Percentiles rank a stretch among this genome's conserved stretches.
These are phyloP conservation scores for Alaudala cheleensis DNA, from an alignment of 2,113 vertebrate genomes.

Conservation along the genomic window DNA sequence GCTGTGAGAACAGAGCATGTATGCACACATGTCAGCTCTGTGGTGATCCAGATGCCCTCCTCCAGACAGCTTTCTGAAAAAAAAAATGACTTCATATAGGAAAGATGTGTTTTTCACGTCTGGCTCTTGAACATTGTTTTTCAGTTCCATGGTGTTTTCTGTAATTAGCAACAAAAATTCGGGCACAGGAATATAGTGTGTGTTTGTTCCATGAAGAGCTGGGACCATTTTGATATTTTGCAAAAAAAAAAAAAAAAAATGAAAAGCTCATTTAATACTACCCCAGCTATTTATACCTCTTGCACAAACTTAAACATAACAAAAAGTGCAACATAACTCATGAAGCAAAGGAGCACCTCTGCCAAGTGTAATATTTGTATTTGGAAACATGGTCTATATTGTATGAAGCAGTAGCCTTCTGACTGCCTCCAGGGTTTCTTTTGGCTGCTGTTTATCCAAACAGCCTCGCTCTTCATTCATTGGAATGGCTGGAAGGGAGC, in stretches of 20 bases:
- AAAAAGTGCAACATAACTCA: conserved; percentile 69
- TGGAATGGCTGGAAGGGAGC: conserved; percentile 60
- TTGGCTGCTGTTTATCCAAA: conserved; percentile 72
- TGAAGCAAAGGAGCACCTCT: conserved; percentile 54
- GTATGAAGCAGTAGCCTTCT: conserved; percentile 70
- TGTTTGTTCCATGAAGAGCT: conserved; percentile 37
- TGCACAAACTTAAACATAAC: conserved; percentile 70
- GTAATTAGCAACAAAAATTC: conserved; percentile 39
- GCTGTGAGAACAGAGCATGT: neutral
- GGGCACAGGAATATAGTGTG: conserved; percentile 43
- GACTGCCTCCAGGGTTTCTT: conserved; percentile 73
- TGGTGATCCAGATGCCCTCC: neutral
- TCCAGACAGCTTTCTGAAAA: conserved; percentile 27
- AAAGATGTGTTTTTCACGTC: conserved; percentile 39
- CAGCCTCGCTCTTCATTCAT: conserved; percentile 70
- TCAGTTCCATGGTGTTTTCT: neutral
- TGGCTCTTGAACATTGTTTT: conserved; percentile 46
- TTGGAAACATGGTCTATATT: conserved; percentile 73
- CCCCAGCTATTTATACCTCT: conserved; percentile 60
- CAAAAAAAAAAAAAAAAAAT: neutral
- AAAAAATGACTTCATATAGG: conserved; percentile 42
- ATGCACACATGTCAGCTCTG: neutral
- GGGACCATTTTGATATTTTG: conserved; percentile 48
- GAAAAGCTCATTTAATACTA: conserved; percentile 67
- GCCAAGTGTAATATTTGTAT: conserved; percentile 82